phyloP scores from a whole-genome alignment of 2,888 invertebrate genomes.

The Enchytraeus crypticus region DNA sequence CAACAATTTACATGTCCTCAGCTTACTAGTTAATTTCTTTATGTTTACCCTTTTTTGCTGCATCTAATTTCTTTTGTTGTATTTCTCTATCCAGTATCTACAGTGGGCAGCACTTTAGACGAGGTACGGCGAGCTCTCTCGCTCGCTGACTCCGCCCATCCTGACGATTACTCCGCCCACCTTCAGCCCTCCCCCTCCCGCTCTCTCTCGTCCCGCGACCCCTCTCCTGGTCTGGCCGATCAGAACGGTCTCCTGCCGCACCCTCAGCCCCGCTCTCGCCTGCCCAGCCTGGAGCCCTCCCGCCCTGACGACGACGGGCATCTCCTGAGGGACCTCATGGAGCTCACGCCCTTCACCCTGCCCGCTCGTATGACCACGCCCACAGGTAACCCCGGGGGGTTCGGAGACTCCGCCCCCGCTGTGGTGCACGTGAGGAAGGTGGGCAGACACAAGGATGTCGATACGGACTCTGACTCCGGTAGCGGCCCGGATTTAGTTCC shows the following conservation, averaged over 20 bases:
- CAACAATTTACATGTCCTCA: too few species aligned
- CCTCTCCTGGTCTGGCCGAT: background rate
- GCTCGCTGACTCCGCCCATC: background rate
- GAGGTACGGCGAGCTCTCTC: conserved; percentile 5
- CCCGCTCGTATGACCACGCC: background rate
- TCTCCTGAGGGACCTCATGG: conserved; percentile 5
- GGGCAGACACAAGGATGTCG: conserved; percentile 7
- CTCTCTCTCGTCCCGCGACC: background rate
- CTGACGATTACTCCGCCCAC: background rate
- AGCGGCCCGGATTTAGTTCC: background rate
- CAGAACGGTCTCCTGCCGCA: background rate
- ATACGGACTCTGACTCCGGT: conserved; percentile 8
- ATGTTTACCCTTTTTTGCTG: too few species aligned
- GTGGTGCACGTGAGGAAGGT: conserved; percentile 10
- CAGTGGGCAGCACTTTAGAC: conserved; percentile 6
- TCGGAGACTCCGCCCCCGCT: background rate
- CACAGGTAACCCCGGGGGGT: background rate
- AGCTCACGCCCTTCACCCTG: conserved; percentile 2
- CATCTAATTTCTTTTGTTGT: background rate
- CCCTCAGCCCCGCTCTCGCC: background rate
- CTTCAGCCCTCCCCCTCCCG: background rate
- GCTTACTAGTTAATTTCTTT: too few species aligned
- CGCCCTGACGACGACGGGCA: conserved; percentile 4
- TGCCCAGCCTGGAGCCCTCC: background rate
- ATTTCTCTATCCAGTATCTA: background rate